Conservation (phyloP, 53 echinoderm and acorn worm genomes). For the Mesocentrotus franciscanus region DNA sequence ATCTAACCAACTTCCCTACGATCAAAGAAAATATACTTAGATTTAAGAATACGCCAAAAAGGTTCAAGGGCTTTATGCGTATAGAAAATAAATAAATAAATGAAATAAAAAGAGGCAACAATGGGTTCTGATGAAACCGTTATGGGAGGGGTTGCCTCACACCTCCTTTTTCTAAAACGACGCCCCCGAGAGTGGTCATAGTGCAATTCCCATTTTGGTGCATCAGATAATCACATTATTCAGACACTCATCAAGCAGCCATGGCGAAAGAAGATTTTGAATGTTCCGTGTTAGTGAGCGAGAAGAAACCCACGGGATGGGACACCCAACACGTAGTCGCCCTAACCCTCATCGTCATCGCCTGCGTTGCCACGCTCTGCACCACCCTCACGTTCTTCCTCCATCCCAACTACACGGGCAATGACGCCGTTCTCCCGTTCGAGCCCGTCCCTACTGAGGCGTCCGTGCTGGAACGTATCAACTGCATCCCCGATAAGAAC, state of each 20-base stretch:
- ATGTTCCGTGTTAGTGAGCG: neutral
- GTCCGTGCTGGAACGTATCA: conserved; percentile 34
- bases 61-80: too few relatives aligned
- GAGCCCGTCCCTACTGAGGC: neutral
- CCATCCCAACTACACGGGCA: conserved; percentile 38
- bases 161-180: neutral
- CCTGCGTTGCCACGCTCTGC: conserved; percentile 17
- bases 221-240: neutral
- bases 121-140: neutral
- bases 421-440: neutral
- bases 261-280: conserved; percentile 8
- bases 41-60: too few relatives aligned
- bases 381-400: conserved; percentile 61
- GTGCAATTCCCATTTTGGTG: neutral
- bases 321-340: neutral
- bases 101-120: too few relatives aligned
- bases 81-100: neutral
- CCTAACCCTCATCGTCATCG: neutral
- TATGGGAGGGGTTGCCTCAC: neutral
- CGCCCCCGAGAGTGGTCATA: neutral
- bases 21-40: too few relatives aligned
- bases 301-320: conserved; percentile 15
- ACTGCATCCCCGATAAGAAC: conserved; percentile 80
- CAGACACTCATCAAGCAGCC: neutral
- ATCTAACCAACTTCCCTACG: neutral